Evolutionary conservation across 2,113 vertebrate genomes (phyloP).

Genomic region (Cyprinodon brontotheroides): DNA sequence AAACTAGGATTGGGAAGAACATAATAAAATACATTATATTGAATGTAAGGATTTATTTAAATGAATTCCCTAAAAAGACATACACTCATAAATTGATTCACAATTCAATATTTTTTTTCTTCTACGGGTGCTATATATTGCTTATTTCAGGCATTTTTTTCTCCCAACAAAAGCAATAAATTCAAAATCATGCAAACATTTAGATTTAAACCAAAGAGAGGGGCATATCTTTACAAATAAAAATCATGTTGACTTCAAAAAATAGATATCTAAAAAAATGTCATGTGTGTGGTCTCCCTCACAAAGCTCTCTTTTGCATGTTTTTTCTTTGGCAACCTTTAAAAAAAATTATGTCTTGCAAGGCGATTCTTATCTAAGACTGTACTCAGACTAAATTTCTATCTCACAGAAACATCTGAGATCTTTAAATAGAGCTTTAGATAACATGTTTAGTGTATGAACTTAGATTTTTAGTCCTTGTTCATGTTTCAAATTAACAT

Average conservation of each 20-base stretch:
- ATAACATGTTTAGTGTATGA: neutral
- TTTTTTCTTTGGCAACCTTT: conserved; percentile 10
- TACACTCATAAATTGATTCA: neutral
- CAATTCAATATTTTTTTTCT: neutral
- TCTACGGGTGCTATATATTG: neutral
- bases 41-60: conserved; percentile 17
- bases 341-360: conserved; percentile 6
- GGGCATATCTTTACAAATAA: conserved; percentile 47
- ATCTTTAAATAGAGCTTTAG: neutral
- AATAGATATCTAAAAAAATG: conserved; percentile 45
- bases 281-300: conserved; percentile 38
- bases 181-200: conserved; percentile 7
- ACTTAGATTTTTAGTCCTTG: conserved; percentile 4
- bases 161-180: neutral
- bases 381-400: conserved; percentile 10
- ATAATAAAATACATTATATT: conserved; percentile 10
- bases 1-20: neutral
- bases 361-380: conserved; percentile 4
- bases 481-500: neutral
- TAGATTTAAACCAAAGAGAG: conserved; percentile 30
- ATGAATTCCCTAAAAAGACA: neutral
- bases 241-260: conserved; percentile 48
- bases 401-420: conserved; percentile 8
- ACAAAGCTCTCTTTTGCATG: conserved; percentile 33
- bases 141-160: neutral